A percentile compares a stretch with the other conserved stretches of the same genome.
Evolutionary conservation across 2,113 vertebrate species (phyloP).

Genomic region (Pipra filicauda): DNA sequence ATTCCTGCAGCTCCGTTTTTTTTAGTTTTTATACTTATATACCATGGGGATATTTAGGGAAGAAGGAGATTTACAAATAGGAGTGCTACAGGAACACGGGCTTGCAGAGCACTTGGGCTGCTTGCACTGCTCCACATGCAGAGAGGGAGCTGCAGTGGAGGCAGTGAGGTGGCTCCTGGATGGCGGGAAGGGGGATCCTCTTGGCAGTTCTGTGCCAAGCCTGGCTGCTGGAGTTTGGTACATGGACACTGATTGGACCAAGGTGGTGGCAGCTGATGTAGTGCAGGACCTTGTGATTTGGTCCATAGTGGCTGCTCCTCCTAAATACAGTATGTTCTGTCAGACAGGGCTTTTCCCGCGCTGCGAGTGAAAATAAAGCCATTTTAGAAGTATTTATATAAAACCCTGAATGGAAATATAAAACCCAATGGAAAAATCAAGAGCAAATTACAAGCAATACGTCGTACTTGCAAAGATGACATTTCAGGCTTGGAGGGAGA

Average conservation of each 20-base stretch:
- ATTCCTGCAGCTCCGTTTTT: neutral
- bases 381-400: neutral
- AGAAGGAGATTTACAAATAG: neutral
- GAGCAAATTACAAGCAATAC: neutral
- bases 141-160: neutral
- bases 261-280: neutral
- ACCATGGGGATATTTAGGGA: neutral
- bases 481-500: neutral
- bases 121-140: rapidly evolving
- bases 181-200: neutral
- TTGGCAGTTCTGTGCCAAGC: neutral
- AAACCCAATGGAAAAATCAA: neutral
- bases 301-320: neutral
- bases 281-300: neutral
- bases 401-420: neutral
- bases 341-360: rapidly evolving
- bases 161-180: neutral
- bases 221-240: neutral
- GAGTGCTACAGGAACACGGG: neutral
- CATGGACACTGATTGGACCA: rapidly evolving
- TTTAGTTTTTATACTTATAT: neutral
- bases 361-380: neutral
- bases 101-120: neutral
- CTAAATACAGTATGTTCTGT: neutral
- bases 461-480: neutral